Base-by-base conservation (phyloP, 2,888 invertebrate species). In the Ichneumoninae sp. region DNA sequence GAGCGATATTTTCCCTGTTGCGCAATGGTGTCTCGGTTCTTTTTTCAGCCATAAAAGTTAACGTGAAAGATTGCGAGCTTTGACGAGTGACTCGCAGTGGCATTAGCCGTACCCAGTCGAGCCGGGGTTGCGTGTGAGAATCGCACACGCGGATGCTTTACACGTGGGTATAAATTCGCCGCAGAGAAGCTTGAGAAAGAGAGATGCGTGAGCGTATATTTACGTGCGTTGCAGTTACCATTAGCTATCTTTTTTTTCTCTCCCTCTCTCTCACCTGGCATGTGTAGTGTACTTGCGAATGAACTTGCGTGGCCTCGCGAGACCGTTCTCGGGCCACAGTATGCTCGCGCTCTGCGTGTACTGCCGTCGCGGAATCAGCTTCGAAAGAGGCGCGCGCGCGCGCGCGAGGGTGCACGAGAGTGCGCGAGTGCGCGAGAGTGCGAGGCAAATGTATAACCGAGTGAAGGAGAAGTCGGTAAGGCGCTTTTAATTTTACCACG, bases 401-500 rank as follows among this genome's bases (percentile, higher is more conserved):
- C 30, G 30, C 30, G 63, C 63, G 60, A 60, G 26, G 60, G 40
- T 40, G 73, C 74, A 83, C 83, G 78, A 78, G 81, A 81, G 87
- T 66, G 66, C 60, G 74, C 82, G 78, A 78, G 87, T 66, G 66
- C 60, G 30, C 26, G 30, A 26, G 60, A 60, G 13, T 33, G 63
- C 63, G 63, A 63, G 16, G 63, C 57, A 57, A 57, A 57, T 57
- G 26, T 8, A 57, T 8, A 57, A 79, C 57, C 73, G n/a, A 78
- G 33, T 13, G 60, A 63, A 78, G 33, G 80, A 83, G 85, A 88
- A 86, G 66, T 63, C 74, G 79, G 78, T 79, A 82, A 79, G 44
- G 81, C 75, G 82, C 81, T 85, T 85, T 85, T 82, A 85, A 85
- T 85, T 85, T 85, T 71, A 85, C 81, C 82, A 85, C 87, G 87